Conservation (phyloP, 2,113 vertebrate species). For the Corynorhinus townsendii region DNA sequence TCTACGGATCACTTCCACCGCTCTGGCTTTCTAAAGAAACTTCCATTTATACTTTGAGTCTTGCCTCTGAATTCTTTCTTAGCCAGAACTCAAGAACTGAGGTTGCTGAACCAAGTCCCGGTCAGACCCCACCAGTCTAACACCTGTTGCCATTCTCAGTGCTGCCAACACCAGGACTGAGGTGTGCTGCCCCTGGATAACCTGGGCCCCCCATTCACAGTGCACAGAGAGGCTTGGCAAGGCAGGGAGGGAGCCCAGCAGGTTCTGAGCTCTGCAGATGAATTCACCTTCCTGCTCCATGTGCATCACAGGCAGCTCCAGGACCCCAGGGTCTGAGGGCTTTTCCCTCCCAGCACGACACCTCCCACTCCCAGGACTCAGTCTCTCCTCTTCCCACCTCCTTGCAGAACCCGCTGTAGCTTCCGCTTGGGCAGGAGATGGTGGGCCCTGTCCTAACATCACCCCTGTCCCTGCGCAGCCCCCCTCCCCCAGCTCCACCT, state of each 20-base stretch:
- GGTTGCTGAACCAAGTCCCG: not conserved
- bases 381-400: not conserved
- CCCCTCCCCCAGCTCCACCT: rapidly evolving
- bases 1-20: not conserved
- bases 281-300: not conserved
- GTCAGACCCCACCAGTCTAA: not conserved
- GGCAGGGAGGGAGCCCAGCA: not conserved
- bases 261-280: not conserved
- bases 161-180: not conserved
- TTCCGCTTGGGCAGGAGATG: not conserved
- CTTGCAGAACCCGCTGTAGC: not conserved
- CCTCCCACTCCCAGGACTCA: rapidly evolving
- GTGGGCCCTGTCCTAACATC: rapidly evolving
- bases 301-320: not conserved
- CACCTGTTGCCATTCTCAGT: not conserved
- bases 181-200: not conserved
- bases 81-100: not conserved
- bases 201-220: not conserved
- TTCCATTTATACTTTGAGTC: not conserved
- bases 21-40: not conserved
- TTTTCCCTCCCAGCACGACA: not conserved
- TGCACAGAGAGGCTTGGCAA: not conserved
- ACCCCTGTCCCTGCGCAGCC: rapidly evolving
- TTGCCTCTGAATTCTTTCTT: not conserved
- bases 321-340: not conserved